Evolutionary conservation across 2,797 vertebrate genomes (phyloP), one percentile per base, ranked within the genome.

Genomic region (Aeoliscus strigatus): DNA sequence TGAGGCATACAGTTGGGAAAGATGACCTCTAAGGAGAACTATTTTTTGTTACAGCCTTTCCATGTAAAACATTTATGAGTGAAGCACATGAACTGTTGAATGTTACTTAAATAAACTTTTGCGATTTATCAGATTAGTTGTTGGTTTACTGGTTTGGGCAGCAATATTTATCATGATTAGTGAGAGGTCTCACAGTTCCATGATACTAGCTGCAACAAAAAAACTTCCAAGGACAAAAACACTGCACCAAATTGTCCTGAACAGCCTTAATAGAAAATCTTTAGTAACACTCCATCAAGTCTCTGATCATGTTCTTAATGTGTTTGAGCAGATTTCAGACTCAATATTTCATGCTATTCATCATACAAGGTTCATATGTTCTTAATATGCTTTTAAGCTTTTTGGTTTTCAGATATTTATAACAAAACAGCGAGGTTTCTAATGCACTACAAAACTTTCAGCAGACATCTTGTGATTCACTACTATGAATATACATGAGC

Each of bases 151-250:
- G 11, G 26, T 2, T 27, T 27, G 26, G 7, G 27, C 5, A 9
- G 36, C n/a, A 36, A 23, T 23, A 41, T 9, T 12, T 14, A 10
- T 21, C 27, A 5, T 30, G 44, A 48, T 30, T 25, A 28, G 32
- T 15, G 21, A 24, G 11, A 39, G 15, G 25, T 18, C 12, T 6
- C 0, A 2, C 0, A 26, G 16, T n/a, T 5, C 4, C 6, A 4
- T 5, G 4, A 24, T 32, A 24, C 4, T 39, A 13, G 16, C n/a
- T 18, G 4, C 14, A 35, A 27, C 9, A 28, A 10, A 37, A 9
- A 5, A 5, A 39, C 17, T 51, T 35, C 11, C 3, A 15, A 30
- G 15, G 1, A 13, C n/a, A 29, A 14, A 14, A 14, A 29, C 6
- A 29, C 6, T 14, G 5, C 12, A 14, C 28, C 12, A 8, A 29